A percentile compares a stretch with the other conserved stretches of the same genome.
Conservation (phyloP, 1,140 invertebrate species). For the Ceratosolen solmsi region DNA sequence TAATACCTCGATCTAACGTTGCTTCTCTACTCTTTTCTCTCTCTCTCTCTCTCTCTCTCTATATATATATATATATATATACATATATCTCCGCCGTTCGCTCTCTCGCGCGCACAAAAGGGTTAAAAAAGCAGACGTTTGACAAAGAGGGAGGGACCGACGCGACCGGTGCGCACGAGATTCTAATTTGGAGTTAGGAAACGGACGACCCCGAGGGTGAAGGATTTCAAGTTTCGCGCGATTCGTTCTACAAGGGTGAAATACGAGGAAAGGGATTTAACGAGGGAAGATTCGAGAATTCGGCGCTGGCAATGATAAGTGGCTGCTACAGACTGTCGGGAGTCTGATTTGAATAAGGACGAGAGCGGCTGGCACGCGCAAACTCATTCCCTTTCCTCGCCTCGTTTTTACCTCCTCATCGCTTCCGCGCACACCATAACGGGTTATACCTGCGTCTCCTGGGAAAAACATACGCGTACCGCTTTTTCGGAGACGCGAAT, state of each 20-base stretch:
- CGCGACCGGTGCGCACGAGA: conserved; percentile 65
- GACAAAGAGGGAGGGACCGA: conserved; percentile 52
- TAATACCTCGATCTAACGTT: conserved; percentile 36
- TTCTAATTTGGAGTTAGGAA: conserved; percentile 69
- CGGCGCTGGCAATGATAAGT: conserved; percentile 41
- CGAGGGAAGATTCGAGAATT: background rate
- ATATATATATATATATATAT: too few species aligned
- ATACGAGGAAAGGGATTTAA: conserved; percentile 33
- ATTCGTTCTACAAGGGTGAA: conserved; percentile 44
- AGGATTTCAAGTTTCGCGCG: conserved; percentile 47
- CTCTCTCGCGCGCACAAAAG: conserved; percentile 32
- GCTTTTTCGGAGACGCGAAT: background rate
- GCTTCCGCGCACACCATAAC: background rate
- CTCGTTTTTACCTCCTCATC: background rate
- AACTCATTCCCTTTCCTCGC: conserved; percentile 38
- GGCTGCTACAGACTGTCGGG: background rate
- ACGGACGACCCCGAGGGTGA: conserved; percentile 47
- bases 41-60: too few species aligned
- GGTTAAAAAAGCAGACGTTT: conserved; percentile 44
- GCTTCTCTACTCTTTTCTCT: conserved; percentile 4
- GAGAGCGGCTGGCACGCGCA: conserved; percentile 2
- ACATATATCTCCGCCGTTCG: too few species aligned
- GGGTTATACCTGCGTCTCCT: conserved; percentile 59
- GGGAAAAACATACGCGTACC: conserved; percentile 61
- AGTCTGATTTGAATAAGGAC: conserved; percentile 47